Base-by-base conservation (phyloP, 2,797 vertebrate species). In the Steatocranus sp. region DNA sequence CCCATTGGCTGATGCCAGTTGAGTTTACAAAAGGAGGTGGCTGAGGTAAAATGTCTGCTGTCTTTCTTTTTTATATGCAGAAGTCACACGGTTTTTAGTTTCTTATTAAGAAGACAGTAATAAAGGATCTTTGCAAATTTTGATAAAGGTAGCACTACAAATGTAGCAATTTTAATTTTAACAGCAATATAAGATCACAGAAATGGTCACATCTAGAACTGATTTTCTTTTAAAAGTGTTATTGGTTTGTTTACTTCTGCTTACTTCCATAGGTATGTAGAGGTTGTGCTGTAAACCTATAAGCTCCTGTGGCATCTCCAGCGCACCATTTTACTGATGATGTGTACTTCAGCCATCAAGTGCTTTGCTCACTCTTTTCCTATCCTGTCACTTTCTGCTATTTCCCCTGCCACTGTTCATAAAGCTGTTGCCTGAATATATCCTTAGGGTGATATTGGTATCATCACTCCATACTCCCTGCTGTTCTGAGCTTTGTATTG, bases 1-100 rank as follows among this genome's bases (percentile, higher is more conserved):
- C 92, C 93, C 91, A 93, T 94, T 91, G 93, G 91, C 93, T 84
- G 87, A 93, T 94, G 85, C 61, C 32, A 74, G 78, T 83, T 83
- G 85, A 90, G 87, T 93, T 93, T 94, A 93, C 90, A 92, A 86
- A 90, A 85, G 73, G 83, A 90, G 87, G 88, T 79, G 89, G 89
- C 80, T 80, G 76, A 80, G 79, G 80, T 87, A 87, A 91, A 94
- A 88, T 76, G 81, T 75, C 77, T 81, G 54, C 66, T n/a, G 27
- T 1, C 48, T 49, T 18, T 78, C 27, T 38, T 68, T 75, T 27
- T 83, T 56, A 11, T 43, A 79, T 61, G 63, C 79, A 86, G 38
- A 43, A 2, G 30, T 53, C 75, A 49, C 36, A 23, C 30, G 7
- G 75, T 79, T 78, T 66, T 86, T 75, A 70, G 66, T 50, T 75